phyloP scores from a whole-genome alignment of 2,888 invertebrate species.

The Listrodromus nycthemerus region DNA sequence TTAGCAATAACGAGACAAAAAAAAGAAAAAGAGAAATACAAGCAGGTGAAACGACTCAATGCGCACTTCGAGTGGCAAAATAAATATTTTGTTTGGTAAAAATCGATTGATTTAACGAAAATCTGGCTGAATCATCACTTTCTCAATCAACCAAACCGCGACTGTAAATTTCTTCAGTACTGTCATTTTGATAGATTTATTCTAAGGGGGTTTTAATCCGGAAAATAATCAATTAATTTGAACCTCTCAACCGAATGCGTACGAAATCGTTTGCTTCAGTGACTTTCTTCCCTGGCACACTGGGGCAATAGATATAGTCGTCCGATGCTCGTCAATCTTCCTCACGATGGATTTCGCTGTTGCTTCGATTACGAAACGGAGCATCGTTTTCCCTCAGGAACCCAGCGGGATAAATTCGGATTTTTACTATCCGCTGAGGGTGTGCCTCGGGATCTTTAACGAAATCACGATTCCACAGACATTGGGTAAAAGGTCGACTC shows the following conservation, averaged over 20 bases:
- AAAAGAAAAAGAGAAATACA: neutral
- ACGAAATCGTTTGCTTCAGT: neutral
- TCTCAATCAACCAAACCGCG: too few species aligned
- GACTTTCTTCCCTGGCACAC: conserved; percentile 9
- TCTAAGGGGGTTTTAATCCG: too few species aligned
- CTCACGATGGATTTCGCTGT: conserved; percentile 30
- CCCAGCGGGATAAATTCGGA: conserved; percentile 50
- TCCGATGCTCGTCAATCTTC: conserved; percentile 57
- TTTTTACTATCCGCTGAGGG: conserved; percentile 32
- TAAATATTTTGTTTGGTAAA: too few species aligned
- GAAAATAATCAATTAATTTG: too few species aligned
- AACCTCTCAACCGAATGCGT: too few species aligned
- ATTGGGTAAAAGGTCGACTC: conserved; percentile 48
- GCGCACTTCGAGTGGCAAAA: too few species aligned
- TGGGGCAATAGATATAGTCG: conserved; percentile 13
- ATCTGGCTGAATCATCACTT: too few species aligned
- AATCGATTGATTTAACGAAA: too few species aligned
- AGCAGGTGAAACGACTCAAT: too few species aligned
- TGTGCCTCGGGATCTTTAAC: conserved; percentile 20
- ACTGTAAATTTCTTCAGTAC: too few species aligned
- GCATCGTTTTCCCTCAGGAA: conserved; percentile 42
- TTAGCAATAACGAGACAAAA: neutral
- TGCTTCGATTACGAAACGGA: conserved; percentile 36
- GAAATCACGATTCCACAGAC: conserved; percentile 48
- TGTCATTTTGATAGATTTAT: too few species aligned